phyloP scores from a whole-genome alignment of 2,113 vertebrate genomes.

The Campylorhamphus procurvoides region DNA sequence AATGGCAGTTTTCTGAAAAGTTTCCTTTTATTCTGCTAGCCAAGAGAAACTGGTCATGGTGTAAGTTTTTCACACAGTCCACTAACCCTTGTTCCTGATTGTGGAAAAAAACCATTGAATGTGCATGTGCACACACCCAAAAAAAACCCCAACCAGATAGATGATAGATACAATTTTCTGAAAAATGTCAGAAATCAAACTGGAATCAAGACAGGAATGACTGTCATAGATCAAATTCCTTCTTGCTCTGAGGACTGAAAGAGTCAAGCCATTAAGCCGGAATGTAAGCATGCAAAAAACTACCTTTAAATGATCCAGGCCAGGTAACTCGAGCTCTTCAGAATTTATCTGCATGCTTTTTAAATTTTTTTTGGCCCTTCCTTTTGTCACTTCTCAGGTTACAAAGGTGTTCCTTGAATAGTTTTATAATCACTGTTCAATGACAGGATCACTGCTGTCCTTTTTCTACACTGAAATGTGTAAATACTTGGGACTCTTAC shows the following conservation, averaged over 20 bases:
- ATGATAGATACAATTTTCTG: background rate
- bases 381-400: background rate
- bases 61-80: background rate
- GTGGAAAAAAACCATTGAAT: background rate
- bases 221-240: background rate
- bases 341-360: background rate
- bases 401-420: background rate
- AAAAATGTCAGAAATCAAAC: background rate
- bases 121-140: rapidly evolving
- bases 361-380: too few species aligned
- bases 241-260: background rate
- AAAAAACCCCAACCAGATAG: background rate
- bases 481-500: background rate
- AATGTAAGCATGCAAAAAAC: background rate
- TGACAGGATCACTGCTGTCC: background rate
- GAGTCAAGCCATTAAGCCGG: background rate
- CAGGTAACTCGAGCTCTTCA: background rate
- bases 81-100: background rate
- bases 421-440: background rate
- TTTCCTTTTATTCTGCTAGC: background rate
- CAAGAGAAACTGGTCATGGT: background rate
- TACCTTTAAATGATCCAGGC: background rate
- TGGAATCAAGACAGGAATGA: background rate
- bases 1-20: background rate
- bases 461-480: background rate